phyloP scores from a whole-genome alignment of 2,113 vertebrate species.

The Channa argus region DNA sequence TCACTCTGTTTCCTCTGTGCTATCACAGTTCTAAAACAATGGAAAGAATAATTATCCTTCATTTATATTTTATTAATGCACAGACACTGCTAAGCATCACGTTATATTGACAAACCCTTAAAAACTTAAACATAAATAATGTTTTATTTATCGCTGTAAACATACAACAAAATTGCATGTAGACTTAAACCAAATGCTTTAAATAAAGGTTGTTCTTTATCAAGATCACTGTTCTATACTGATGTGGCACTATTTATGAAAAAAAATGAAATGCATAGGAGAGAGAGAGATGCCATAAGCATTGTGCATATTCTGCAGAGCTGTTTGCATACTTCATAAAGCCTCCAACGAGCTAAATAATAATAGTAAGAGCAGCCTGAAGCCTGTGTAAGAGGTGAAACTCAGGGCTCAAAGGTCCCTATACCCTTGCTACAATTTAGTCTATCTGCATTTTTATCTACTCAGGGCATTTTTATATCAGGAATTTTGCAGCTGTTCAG shows the following conservation, averaged over 20 bases:
- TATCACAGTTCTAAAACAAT: not conserved
- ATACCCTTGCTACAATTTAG: slow-evolving; percentile 7
- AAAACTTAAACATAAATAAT: not conserved
- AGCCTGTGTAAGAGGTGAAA: slow-evolving; percentile 14
- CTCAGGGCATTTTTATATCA: not conserved
- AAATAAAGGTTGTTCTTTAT: slow-evolving; percentile 1
- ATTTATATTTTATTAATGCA: no score
- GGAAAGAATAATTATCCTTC: not conserved
- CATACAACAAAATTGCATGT: not conserved
- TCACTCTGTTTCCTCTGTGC: not conserved
- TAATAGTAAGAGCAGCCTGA: not conserved
- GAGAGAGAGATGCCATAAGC: slow-evolving; percentile 6
- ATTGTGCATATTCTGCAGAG: not conserved
- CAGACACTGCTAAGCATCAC: no score
- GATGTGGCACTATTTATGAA: not conserved
- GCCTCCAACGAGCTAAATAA: slow-evolving; percentile 22
- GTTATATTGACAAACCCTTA: no score
- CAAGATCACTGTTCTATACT: not conserved
- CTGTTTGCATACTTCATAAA: slow-evolving; percentile 1
- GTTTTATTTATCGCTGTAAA: not conserved
- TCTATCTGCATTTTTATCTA: slow-evolving; percentile 24
- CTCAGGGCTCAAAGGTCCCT: not conserved
- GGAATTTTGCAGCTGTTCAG: not conserved
- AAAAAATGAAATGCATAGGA: not conserved
- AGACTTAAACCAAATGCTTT: not conserved